phyloP scores from a whole-genome alignment of 2,797 vertebrate species.

The Apogon talboti region DNA sequence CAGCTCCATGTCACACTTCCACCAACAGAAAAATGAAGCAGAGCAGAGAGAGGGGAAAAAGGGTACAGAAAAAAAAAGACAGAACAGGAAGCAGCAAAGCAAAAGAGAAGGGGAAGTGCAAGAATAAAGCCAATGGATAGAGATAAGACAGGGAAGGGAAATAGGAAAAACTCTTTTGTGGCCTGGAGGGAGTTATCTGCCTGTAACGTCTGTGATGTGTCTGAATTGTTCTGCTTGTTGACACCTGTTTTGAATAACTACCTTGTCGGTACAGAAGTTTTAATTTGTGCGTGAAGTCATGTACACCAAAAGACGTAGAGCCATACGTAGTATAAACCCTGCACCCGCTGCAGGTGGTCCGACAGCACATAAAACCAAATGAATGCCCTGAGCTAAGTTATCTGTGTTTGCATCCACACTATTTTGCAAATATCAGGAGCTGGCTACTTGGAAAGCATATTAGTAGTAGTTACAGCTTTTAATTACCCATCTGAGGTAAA shows the following conservation, averaged over 20 bases:
- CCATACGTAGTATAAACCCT: too few relatives aligned
- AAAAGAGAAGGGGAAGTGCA: neutral
- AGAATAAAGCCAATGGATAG: neutral
- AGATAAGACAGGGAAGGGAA: conserved; percentile 4
- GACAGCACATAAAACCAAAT: too few relatives aligned
- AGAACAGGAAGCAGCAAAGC: conserved; percentile 8
- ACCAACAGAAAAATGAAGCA: conserved; percentile 1
- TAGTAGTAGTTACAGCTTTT: too few relatives aligned
- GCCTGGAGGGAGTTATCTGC: conserved; percentile 7
- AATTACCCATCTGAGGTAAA: too few relatives aligned
- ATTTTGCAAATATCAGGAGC: too few relatives aligned
- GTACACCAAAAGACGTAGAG: neutral
- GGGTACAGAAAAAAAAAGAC: too few relatives aligned
- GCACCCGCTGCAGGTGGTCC: too few relatives aligned
- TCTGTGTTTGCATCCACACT: too few relatives aligned
- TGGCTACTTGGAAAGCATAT: too few relatives aligned
- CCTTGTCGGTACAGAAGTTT: neutral
- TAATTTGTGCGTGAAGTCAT: neutral
- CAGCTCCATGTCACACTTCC: neutral
- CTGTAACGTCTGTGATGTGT: conserved; percentile 10
- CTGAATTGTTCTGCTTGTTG: neutral
- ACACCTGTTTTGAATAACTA: neutral
- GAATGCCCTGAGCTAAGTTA: too few relatives aligned
- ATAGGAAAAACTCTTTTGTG: neutral
- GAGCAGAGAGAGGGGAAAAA: neutral